Percentiles rank a stretch among this genome's conserved stretches.
These are phyloP conservation scores for Syngnathus floridae DNA, from an alignment of 2,113 vertebrate genomes.

Conservation along the genomic window DNA sequence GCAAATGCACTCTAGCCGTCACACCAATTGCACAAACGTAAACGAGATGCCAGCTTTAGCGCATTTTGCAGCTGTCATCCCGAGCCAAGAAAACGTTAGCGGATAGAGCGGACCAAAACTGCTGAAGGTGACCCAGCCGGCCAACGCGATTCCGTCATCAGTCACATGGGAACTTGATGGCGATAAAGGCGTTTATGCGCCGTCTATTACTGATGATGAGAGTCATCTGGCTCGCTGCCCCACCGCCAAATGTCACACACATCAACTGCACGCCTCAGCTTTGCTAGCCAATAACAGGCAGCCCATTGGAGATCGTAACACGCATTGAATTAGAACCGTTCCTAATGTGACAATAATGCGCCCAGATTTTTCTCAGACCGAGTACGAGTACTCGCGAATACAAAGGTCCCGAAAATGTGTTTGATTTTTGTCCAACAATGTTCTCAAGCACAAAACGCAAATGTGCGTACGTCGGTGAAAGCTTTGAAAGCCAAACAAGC, in stretches of 20 bases:
- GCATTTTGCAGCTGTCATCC: background rate
- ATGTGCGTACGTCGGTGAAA: too few species aligned
- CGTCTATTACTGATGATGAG: slow-evolving; percentile 29
- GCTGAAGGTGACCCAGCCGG: slow-evolving; percentile 1
- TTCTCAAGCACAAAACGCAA: too few species aligned
- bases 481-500: background rate
- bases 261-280: background rate
- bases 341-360: too few species aligned
- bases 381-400: too few species aligned
- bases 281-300: background rate
- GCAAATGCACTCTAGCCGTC: background rate
- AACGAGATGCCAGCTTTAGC: background rate
- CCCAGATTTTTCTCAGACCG: too few species aligned
- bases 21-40: background rate
- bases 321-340: background rate
- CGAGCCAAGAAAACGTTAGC: background rate
- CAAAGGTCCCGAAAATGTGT: too few species aligned
- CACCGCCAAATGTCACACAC: slow-evolving; percentile 7
- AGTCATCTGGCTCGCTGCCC: slow-evolving; percentile 8
- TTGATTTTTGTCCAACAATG: too few species aligned
- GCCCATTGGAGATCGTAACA: background rate
- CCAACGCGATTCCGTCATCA: background rate
- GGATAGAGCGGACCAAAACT: background rate
- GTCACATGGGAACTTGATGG: slow-evolving; percentile 8
- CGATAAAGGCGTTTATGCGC: slow-evolving; percentile 18